Conservation (phyloP, 2,113 vertebrate species). For the Mirza zaza region DNA sequence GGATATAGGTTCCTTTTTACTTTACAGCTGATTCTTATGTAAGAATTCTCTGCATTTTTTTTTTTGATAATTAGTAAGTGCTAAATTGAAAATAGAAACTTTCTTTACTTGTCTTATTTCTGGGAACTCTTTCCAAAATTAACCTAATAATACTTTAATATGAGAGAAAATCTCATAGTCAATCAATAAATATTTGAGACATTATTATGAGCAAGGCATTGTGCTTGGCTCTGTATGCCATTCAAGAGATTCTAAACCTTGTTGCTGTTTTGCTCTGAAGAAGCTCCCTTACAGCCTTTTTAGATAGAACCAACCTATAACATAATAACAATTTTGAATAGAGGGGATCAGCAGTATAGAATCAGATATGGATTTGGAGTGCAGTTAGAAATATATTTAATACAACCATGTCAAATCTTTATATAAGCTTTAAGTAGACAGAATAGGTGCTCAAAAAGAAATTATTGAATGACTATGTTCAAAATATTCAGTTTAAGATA, state of each 20-base stretch:
- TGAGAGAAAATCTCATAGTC: background rate
- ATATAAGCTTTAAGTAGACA: background rate
- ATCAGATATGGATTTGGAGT: background rate
- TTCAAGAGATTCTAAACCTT: background rate
- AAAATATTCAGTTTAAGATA: constrained; percentile 5
- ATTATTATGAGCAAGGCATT: background rate
- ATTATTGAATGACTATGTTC: background rate
- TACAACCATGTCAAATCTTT: constrained; percentile 4
- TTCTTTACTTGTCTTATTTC: background rate
- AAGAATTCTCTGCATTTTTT: background rate
- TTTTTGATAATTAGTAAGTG: background rate
- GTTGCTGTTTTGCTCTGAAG: background rate
- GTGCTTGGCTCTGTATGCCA: background rate
- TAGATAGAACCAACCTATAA: background rate
- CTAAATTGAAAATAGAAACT: background rate
- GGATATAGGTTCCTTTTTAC: background rate
- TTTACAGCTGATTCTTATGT: background rate
- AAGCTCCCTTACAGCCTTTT: background rate
- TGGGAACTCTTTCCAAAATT: background rate
- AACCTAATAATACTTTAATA: background rate
- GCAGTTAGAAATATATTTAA: background rate
- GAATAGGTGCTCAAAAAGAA: background rate
- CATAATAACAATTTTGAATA: constrained; percentile 28
- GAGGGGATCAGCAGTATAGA: background rate
- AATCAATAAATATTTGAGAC: background rate